Evolutionary conservation across 1,140 invertebrate genomes (phyloP), one percentile per base, ranked within the genome.

Genomic region (Ips nitidus): DNA sequence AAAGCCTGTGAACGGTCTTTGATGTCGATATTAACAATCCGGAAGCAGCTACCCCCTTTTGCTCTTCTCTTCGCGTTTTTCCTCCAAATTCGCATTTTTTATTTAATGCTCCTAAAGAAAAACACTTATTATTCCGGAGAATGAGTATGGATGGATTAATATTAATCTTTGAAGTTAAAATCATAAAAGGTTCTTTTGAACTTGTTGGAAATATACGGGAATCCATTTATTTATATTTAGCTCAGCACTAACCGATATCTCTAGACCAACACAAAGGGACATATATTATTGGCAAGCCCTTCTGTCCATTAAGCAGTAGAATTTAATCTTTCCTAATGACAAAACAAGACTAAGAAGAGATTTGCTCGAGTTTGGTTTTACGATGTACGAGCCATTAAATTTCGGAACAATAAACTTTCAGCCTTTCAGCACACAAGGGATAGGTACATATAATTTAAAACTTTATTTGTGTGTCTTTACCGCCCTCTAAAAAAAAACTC

Each of bases 1-100:
- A 69, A 71, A 76, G 59, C 52, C 61, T 56, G 66, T 68, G 67
- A 69, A 56, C 59, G 66, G 69, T 74, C 77, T 78, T 78, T 78
- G 77, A 78, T 77, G 77, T 78, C 60, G 65, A 70, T 77, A 78
- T 78, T 76, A 77, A 77, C 75, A 78, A 76, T 74, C 75, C 74
- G 73, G 75, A 78, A 76, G 66, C 71, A 76, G 69, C 69, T 65
- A 66, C 59, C 52, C 66, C 69, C 60, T 75, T 73, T 71, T 64
- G 47, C 55, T 69, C 52, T 53, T 66, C 58, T 52, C 66, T 55
- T 67, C 61, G 52, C 42, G 66, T 52, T 52, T 69, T 70, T 66
- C 53, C 63, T 61, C 41, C 47, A 69, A 69, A 41, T 36, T 69
- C 41, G 39, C 47, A 41, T 69, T 63, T 69, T 69, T 63, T 65